Base-by-base conservation (phyloP, 2,113 vertebrate species). In the Microtus richardsoni region DNA sequence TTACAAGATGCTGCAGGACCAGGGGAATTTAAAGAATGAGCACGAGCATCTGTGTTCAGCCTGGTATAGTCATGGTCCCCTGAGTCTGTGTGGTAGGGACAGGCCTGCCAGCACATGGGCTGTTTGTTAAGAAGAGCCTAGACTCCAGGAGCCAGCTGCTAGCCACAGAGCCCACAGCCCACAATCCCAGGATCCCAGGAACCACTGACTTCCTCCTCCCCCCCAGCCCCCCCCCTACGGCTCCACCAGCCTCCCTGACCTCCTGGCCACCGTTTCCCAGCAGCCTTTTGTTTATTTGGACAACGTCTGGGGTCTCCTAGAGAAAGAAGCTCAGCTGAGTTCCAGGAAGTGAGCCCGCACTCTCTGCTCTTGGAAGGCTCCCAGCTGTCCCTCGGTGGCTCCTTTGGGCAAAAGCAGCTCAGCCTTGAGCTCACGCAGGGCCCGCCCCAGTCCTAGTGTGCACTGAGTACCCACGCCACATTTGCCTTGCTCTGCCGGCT, bases 211-310 rank as follows among this genome's bases (percentile, higher is more conserved):
- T n/a, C 33, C 87, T 26, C 47, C 80, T 0, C 70, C 36, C 7
- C 78, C 62, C 22, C 3, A n/a, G n/a, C 14, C 33, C 68, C 66
- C 33, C 33, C 52, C 83, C 7, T 12, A 78, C 22, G n/a, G 68
- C 88, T 13, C 11, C 4, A 8, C 8, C 87, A 22, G 68, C 52
- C 78, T 70, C 79, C 79, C 87, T 2, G 39, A 49, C 30, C 44
- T 70, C 90, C 78, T 7, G 0, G 88, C 77, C 14, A 10, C 70
- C 14, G 52, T 26, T 74, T 89, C 73, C 60, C 92, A 68, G 90
- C 74, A 93, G 62, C 84, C 36, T n/a, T 87, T 68, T 24, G 79
- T 92, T 88, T 92, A 58, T 96, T 82, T 88, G 89, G 80, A 91
- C 44, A 0, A 88, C 49, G 60, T 91, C 85, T 80, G 52, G 94